Base-by-base conservation (phyloP, 2,888 invertebrate genomes). In the Trissonchulus latispiculum region DNA sequence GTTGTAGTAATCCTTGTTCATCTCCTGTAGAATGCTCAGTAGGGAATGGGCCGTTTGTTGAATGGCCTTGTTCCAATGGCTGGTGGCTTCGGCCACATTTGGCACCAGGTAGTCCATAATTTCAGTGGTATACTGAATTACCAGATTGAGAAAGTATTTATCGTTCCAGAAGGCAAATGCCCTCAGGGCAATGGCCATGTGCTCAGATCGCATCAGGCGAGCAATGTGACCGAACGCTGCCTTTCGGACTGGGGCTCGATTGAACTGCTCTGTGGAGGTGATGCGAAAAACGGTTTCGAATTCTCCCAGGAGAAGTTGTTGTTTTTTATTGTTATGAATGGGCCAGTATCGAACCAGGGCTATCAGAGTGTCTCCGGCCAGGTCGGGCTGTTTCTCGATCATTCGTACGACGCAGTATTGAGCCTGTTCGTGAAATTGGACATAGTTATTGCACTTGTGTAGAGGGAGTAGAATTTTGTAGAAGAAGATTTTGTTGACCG, bases 341-440 rank as follows among this genome's bases (percentile, higher is more conserved):
- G 66, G 66, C 66, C 66, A 64, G 66, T 64, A 64, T 29, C 18
- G 8, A 8, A 64, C 31, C 31, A 64, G n/a, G 31, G 66, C 35
- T 64, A 64, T 28, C 18, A 64, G 18, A 29, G 66, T 28, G 18
- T 8, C n/a, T 15, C 32, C 18, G 31, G 66, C 8, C 32, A 64
- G 66, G 8, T 29, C 35, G 66, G 66, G 66, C 8, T 29, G 8
- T 64, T 64, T 64, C 28, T 64, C 66, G 35, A 64, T 29, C 8
- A 15, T 15, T 64, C 35, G 31, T 18, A 29, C 31, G 8, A 64
- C 66, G 35, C 66, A 64, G 28, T 32, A 64, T 33, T 29, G 31
- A 29, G 28, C 15, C 35, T 64, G 32, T 33, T 29, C 32, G 35
- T 32, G 18, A 28, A 64, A 32, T 33, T 29, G 32, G 66, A 15